Conservation (phyloP, 1,140 invertebrate species). For the Oedothorax gibbosus region DNA sequence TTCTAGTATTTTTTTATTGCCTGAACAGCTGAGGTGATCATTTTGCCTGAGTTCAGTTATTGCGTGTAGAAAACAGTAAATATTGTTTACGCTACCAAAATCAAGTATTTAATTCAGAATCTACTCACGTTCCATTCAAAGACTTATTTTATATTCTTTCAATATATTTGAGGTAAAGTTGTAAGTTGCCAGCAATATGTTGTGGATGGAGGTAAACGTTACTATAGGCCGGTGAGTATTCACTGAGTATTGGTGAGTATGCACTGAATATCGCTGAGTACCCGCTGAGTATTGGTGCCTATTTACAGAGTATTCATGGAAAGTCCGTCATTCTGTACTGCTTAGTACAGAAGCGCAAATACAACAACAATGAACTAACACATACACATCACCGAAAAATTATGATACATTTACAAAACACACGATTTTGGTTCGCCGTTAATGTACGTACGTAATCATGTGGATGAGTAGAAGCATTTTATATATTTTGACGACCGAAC, state of each 20-base stretch:
- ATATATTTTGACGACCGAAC: conserved; percentile 46
- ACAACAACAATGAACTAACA: conserved; percentile 57
- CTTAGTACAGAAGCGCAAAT: conserved; percentile 45
- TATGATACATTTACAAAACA: conserved; percentile 60
- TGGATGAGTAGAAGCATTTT: conserved; percentile 50
- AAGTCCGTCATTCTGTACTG: conserved; percentile 18
- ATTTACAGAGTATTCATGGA: conserved; percentile 34
- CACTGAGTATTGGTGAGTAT: neutral
- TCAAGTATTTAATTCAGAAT: too few species aligned
- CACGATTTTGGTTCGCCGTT: conserved; percentile 57
- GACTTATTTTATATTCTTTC: too few species aligned
- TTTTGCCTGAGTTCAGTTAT: conserved; percentile 31
- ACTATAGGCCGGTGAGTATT: too few species aligned
- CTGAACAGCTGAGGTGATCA: conserved; percentile 24
- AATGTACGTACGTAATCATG: neutral
- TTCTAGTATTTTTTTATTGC: conserved; percentile 23
- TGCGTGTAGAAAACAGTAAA: too few species aligned
- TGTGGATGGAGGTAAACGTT: too few species aligned
- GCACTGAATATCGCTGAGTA: neutral
- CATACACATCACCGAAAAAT: conserved; percentile 53
- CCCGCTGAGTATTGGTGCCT: neutral
- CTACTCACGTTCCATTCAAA: too few species aligned
- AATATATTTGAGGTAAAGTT: too few species aligned
- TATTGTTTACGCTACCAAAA: too few species aligned
- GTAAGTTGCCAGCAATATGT: too few species aligned